These are phyloP conservation scores for Dioctria rufipes DNA, from an alignment of 2,888 invertebrate species.

Conservation along the genomic window DNA sequence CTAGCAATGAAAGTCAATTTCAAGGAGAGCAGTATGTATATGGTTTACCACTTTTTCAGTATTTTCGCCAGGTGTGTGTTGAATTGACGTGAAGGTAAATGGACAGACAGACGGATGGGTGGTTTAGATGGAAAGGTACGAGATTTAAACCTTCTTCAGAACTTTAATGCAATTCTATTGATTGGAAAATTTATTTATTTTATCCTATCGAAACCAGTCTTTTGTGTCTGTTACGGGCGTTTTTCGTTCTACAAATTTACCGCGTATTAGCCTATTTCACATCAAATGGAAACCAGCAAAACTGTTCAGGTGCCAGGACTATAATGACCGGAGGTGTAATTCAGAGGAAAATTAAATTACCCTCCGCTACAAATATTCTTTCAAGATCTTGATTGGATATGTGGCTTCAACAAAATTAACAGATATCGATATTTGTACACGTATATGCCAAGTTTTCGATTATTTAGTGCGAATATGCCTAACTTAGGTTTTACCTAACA, in stretches of 20 bases:
- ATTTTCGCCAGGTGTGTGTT: constrained; percentile 12
- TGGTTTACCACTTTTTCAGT: neutral
- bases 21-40: constrained; percentile 2
- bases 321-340: constrained; percentile 29
- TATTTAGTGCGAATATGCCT: neutral
- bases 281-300: neutral
- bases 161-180: constrained; percentile 45
- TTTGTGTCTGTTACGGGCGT: constrained; percentile 16
- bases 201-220: constrained; percentile 10
- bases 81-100: neutral
- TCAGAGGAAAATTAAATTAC: constrained; percentile 27
- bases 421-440: neutral
- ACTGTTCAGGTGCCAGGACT: neutral
- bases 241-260: constrained; percentile 22
- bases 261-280: constrained; percentile 15
- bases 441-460: neutral
- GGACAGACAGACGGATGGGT: neutral
- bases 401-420: neutral
- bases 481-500: too few relatives aligned
- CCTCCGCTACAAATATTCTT: neutral
- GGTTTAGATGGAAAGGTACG: neutral
- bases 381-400: constrained; percentile 8
- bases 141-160: constrained; percentile 11
- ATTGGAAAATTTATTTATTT: constrained; percentile 38
- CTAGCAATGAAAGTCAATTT: constrained; percentile 39